Base-by-base conservation (phyloP, 2,797 vertebrate genomes). In the Adelosebastes latens region DNA sequence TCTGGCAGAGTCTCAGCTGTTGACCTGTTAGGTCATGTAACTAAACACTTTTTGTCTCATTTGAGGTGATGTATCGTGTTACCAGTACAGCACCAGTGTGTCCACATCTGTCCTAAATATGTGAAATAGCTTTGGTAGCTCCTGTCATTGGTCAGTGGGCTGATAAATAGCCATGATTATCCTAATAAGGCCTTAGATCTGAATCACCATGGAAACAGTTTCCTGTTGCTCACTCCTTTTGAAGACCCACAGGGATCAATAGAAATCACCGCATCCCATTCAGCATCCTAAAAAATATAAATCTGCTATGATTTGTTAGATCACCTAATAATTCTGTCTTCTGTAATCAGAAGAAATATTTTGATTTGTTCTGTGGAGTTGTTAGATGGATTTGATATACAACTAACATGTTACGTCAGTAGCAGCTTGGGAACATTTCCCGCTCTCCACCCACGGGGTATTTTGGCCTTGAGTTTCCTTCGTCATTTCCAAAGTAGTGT, bases 401-500 rank as follows among this genome's bases (percentile, higher is more conserved):
- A 55, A 25, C 24, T 59, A 59, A 59, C 60, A n/a, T 71, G 22
- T 76, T 77, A 81, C 46, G 79, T 79, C 72, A 83, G 60, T 4
- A 63, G 10, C 12, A 69, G 53, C 59, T 55, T 27, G 36, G 36
- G 4, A 80, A 72, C 65, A 16, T 71, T 39, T 85, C 31, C n/a
- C 22, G 64, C 18, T 77, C 63, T 75, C 79, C 59, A 60, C 60
- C 69, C 52, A 68, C 20, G 1, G 1, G 0, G 58, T 86, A 53
- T 84, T 89, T 75, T 78, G 83, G 69, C 77, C 49, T 85, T 34
- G 7, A 20, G 77, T 71, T 87, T 81, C 70, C 72, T 79, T 27
- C 2, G 27, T 63, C 46, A 76, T 83, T 72, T 81, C 61, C 68
- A 70, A 49, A 72, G 59, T 32, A 82, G 68, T 4, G 36, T 13